Conservation (phyloP, 2,113 vertebrate genomes). For the Centropus unirufus region DNA sequence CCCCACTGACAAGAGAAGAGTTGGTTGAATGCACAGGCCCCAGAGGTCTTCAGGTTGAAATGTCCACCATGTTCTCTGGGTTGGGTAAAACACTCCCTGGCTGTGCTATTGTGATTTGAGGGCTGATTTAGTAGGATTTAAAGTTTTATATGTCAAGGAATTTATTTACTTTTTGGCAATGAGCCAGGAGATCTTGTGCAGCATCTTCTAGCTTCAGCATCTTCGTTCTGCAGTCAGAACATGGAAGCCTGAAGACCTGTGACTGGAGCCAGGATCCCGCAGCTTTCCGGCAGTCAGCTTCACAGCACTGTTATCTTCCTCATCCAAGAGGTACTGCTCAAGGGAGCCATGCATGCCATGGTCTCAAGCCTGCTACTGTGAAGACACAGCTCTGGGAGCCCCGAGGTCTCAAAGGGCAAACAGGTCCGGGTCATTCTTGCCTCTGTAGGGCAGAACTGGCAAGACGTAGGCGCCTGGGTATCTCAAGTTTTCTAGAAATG, state of each 20-base stretch:
- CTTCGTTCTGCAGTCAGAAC: accelerated
- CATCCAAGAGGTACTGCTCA: accelerated
- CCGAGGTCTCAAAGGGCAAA: neutral
- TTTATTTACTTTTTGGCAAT: neutral
- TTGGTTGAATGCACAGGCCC: neutral
- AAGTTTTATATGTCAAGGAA: neutral
- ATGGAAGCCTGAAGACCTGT: accelerated
- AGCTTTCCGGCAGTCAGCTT: accelerated
- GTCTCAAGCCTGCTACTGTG: neutral
- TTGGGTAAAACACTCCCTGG: neutral
- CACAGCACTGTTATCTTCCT: neutral
- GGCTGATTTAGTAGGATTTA: neutral
- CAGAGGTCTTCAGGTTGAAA: neutral
- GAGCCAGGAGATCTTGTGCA: neutral
- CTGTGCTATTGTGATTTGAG: neutral
- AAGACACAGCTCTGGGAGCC: accelerated
- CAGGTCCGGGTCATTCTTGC: neutral
- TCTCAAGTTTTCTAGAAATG: neutral
- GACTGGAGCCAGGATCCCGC: neutral
- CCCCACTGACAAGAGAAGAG: neutral
- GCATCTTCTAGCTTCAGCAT: neutral
- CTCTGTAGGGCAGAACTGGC: neutral
- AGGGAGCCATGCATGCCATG: neutral
- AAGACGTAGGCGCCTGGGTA: accelerated
- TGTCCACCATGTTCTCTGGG: neutral